Evolutionary conservation across 2,113 vertebrate species (phyloP), one percentile per base, ranked within the genome.

Genomic region (Elanus axillaris): DNA sequence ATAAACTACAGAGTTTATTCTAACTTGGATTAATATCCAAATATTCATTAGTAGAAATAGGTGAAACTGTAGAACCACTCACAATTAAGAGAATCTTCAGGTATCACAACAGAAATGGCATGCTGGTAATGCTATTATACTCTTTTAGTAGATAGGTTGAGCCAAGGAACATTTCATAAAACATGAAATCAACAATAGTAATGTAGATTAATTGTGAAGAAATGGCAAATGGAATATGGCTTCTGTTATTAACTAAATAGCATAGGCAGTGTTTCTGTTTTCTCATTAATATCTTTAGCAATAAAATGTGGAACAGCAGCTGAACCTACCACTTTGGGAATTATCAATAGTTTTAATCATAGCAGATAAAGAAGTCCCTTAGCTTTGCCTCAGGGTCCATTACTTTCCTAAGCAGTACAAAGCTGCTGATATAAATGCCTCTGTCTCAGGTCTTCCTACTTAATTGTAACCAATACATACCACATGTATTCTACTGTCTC

Each of bases 261-360:
- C 43, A 58, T 43, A 83, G 55, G 21, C 53, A 86, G 11, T 68
- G 36, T 91, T 96, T 88, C 64, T 92, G 22, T 86, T 95, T 96
- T 88, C 62, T 84, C 76, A 78, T 96, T 94, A 93, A 89, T 95
- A 92, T 91, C 67, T 38, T 66, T 34, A 94, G 56, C 21, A 92
- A 60, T 32, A 40, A 56, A 91, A 73, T 78, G 88, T 73, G 42
- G 34, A 92, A 74, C 36, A 87, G 78, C 59, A 94, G 67, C 23
- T 68, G 29, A 97, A 89, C 7, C 10, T 63, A 22, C 43, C 72
- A 78, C 90, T 94, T 50, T 58, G 71, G 91, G 91, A 96, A 91
- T 88, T 88, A 72, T 76, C 82, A 42, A 63, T 82, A 89, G 26
- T 86, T 86, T 94, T 95, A 96, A 95, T 94, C 88, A 92, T 81